Percentiles rank a stretch among this genome's conserved stretches.
These are phyloP conservation scores for Poeciliopsis gracilis DNA, from an alignment of 2,797 vertebrate genomes.

Conservation along the genomic window DNA sequence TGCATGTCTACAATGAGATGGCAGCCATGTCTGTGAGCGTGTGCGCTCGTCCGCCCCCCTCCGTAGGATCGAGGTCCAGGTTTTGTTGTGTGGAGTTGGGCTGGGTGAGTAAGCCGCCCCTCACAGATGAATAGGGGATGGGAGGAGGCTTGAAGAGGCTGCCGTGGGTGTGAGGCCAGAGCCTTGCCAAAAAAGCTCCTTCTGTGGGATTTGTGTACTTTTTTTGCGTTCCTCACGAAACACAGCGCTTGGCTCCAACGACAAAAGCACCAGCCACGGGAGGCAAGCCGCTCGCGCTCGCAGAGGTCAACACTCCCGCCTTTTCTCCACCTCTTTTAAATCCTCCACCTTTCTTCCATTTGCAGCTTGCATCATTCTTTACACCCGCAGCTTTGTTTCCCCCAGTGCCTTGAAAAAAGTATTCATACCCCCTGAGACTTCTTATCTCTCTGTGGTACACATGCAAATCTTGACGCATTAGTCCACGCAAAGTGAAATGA, in stretches of 20 bases:
- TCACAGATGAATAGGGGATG: slow-evolving; percentile 90
- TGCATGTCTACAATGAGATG: slow-evolving; percentile 34
- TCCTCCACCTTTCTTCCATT: slow-evolving; percentile 40
- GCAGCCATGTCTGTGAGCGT: slow-evolving; percentile 31
- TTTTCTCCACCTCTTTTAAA: slow-evolving; percentile 40
- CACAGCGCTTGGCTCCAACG: slow-evolving; percentile 68
- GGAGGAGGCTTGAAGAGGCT: slow-evolving; percentile 83
- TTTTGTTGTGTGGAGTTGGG: slow-evolving; percentile 77
- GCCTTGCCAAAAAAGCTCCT: slow-evolving; percentile 81
- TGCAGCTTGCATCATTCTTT: slow-evolving; percentile 20
- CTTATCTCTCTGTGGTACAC: background rate
- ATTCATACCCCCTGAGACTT: background rate
- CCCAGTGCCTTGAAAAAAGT: background rate
- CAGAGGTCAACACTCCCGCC: slow-evolving; percentile 60
- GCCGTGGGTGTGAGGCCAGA: slow-evolving; percentile 80
- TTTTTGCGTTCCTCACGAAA: slow-evolving; percentile 75
- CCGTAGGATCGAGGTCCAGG: slow-evolving; percentile 76
- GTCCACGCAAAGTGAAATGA: background rate
- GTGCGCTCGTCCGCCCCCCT: slow-evolving; percentile 54
- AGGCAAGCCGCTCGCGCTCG: slow-evolving; percentile 61
- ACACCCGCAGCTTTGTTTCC: slow-evolving; percentile 20
- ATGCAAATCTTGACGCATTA: background rate
- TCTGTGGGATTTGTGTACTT: slow-evolving; percentile 83
- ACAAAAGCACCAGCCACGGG: slow-evolving; percentile 66
- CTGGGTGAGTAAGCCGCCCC: slow-evolving; percentile 83